Conservation (phyloP, 2,888 invertebrate species). For the Hirtodrosophila cameraria region DNA sequence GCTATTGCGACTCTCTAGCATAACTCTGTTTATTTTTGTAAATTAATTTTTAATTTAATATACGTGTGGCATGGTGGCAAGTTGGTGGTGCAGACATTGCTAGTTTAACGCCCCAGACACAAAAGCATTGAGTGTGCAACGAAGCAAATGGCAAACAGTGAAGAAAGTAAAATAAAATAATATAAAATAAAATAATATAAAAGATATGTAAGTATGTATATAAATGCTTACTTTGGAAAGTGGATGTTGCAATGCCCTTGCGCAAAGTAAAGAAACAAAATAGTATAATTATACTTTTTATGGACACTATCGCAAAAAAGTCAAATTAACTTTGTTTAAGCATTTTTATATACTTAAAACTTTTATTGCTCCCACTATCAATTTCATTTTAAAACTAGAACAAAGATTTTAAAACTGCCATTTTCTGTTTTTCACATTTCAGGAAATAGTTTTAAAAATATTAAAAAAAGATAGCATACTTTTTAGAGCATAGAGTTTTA, state of each 20-base stretch:
- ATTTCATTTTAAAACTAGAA: too few relatives aligned
- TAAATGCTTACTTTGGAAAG: conserved; percentile 2
- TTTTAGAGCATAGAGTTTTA: too few relatives aligned
- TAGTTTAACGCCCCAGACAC: conserved; percentile 35
- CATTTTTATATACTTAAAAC: background rate
- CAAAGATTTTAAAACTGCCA: too few relatives aligned
- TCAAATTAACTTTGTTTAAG: conserved; percentile 1
- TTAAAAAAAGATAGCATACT: too few relatives aligned
- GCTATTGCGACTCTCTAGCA: conserved; percentile 26
- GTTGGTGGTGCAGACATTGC: conserved; percentile 6
- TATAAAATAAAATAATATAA: conserved; percentile 3
- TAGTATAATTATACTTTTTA: conserved; percentile 12
- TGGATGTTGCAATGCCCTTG: conserved; percentile 24
- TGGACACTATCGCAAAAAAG: conserved; percentile 13
- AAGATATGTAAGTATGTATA: background rate
- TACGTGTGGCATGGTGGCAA: conserved; percentile 48
- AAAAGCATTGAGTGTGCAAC: conserved; percentile 15
- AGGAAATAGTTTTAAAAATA: too few relatives aligned
- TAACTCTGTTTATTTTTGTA: conserved; percentile 75
- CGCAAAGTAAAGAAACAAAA: background rate
- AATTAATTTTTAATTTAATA: conserved; percentile 79
- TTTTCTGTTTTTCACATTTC: too few relatives aligned
- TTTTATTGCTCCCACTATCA: background rate
- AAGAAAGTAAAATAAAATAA: conserved; percentile 2
- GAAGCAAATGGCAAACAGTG: conserved; percentile 11